Base-by-base conservation (phyloP, 2,888 invertebrate genomes). In the Scaptomyza flava region DNA sequence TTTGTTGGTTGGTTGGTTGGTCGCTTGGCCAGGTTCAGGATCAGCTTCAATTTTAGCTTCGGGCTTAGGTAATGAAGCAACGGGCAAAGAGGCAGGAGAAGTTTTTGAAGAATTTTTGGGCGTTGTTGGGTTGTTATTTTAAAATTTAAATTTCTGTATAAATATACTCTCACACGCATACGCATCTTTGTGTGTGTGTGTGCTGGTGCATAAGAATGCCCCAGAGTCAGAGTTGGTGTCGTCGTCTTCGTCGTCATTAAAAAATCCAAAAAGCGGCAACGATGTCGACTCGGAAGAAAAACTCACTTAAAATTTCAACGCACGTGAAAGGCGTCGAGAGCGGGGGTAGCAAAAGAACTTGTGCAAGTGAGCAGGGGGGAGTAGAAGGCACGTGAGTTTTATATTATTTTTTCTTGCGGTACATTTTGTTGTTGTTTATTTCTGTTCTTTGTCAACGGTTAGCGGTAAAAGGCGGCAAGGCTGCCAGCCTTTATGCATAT, bases 111-210 rank as follows among this genome's bases (percentile, higher is more conserved):
- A 46, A 57, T 57, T 54, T 30, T 34, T 6, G 34, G 51, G 60
- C 66, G 60, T 66, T 67, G 17, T 41, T 17, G 17, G 80, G 69
- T 76, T 84, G 88, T 87, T 87, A 74, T 88, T 84, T 87, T 84
- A 84, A 84, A 84, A 84, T 84, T 87, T 87, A 87, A 86, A 84
- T 87, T 87, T 87, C 77, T 73, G 80, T 82, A 79, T 84, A 84
- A 87, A 87, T 77, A 76, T 69, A 47, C 47, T 66, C 51, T 3
- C 23, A 2, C 23, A 53, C 45, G 41, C 53, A 54, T 51, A 30
- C 36, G 36, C 7, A 36, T 17, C 8, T 5, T 34, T 12, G 23
- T 72, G 57, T 67, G 59, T 63, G 47, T 58, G 77, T 79, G 71
- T 75, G 56, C 62, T 68, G 71, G 51, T 84, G 87, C 87, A 78